Base-by-base conservation (phyloP, 2,113 vertebrate genomes). In the Argyrosomus japonicus region DNA sequence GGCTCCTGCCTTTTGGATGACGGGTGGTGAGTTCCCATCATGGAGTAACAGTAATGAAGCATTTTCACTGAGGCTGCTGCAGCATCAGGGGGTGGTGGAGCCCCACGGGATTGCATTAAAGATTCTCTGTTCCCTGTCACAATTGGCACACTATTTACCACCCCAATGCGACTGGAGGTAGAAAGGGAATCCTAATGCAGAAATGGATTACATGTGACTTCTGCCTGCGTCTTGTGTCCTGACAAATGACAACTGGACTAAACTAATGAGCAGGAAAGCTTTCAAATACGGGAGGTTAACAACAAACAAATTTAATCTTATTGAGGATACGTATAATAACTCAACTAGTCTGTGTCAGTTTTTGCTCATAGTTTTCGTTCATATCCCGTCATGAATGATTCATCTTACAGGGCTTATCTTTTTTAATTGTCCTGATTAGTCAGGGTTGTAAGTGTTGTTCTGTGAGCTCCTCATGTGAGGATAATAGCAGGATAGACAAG, bases 41-140 rank as follows among this genome's bases (percentile, higher is more conserved):
- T 70, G 68, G 65, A 88, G 81, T 48, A 82, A 85, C 88, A 75
- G 77, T 83, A 86, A 90, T 90, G 87, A 85, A 89, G 77, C 75
- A 68, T 83, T 83, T 77, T 84, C 75, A 84, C 40, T 1, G 79
- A 81, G 79, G 53, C 73, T 54, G 56, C 74, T 36, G 74, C 67
- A 72, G 67, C 60, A 13, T 83, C 82, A 62, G 75, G 81, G 72
- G 76, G 85, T 48, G 81, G 83, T 25, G 75, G 68, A 78, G 83
- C 87, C 56, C 67, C 29, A 58, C 3, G 9, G 68, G 81, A 77
- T 78, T 74, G 80, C 79, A 89, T 82, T 84, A 83, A 69, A 80
- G 79, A 81, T 77, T 79, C 68, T 83, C 54, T 77, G 71, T 86
- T 88, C 82, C 36, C 74, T 87, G 72, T 85, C 80, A 86, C 62